Evolutionary conservation across 2,888 invertebrate species (phyloP), one percentile per base, ranked within the genome.

Genomic region (Minunthozetes semirufus): DNA sequence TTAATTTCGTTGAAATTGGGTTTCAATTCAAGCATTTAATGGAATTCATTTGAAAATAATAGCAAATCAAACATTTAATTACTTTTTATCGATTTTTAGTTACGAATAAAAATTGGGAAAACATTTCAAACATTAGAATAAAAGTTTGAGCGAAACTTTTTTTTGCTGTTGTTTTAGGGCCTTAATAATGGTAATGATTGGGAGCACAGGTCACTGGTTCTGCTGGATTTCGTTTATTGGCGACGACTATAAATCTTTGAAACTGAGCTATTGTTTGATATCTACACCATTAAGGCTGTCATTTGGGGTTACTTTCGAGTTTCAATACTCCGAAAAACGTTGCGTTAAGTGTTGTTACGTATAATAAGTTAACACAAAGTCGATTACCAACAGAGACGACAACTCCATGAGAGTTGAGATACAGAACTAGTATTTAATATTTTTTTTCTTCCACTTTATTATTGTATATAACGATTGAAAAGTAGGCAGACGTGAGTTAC

Each of bases 341-440:
- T 68, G 68, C 11, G 46, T 68, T 68, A 68, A 68, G 68, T 42
- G 68, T 68, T 68, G 68, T 68, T 68, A 38, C 68, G 42, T 38
- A 68, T 68, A 42, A 68, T 68, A 66, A 66, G 63, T 68, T 42
- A 68, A 68, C 68, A 68, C 3, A 68, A 68, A 68, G 68, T 38
- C 68, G 68, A 68, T 68, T 68, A 68, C 33, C n/a, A 68, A 68
- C 42, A 46, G 9, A 2, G 27, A 61, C 61, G 61, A 61, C 29
- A 68, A 68, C 42, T 68, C 19, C 15, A 33, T 19, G 17, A 17
- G 42, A 42, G n/a, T n/a, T n/a, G 38, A 42, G 19, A 61, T 29
- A 61, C 61, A 33, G 17, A 61, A 61, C 42, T 68, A 27, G 46
- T 68, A 42, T 68, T 68, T 68, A 68, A 68, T 68, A 38, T 66